phyloP scores from a whole-genome alignment of 2,797 vertebrate species.

The Lithobates pipiens region DNA sequence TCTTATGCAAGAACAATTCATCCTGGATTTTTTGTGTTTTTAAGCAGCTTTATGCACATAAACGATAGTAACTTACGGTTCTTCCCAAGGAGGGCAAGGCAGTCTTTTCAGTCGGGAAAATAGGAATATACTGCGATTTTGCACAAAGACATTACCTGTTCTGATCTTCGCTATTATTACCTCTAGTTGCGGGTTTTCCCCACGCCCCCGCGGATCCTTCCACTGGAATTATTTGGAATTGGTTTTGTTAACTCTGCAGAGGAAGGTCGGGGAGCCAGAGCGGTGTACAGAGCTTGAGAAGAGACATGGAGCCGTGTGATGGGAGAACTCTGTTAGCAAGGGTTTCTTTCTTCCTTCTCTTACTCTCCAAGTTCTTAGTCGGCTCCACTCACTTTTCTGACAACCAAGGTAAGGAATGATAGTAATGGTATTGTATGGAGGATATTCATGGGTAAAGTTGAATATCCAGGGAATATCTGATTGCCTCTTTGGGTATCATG shows the following conservation, averaged over 20 bases:
- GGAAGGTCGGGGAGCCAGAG: slow-evolving; percentile 24
- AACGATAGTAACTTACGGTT: background rate
- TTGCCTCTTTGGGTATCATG: too few species aligned
- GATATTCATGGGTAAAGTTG: too few species aligned
- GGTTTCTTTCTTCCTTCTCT: slow-evolving; percentile 25
- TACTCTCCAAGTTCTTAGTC: slow-evolving; percentile 27
- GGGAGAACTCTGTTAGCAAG: slow-evolving; percentile 33
- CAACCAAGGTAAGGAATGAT: slow-evolving; percentile 51
- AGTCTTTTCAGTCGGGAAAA: background rate
- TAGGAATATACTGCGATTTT: slow-evolving; percentile 11
- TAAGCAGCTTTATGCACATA: background rate
- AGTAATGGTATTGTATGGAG: background rate
- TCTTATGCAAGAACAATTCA: background rate
- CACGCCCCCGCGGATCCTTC: slow-evolving; percentile 33
- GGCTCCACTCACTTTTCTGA: slow-evolving; percentile 49
- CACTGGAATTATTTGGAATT: background rate
- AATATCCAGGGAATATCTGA: too few species aligned
- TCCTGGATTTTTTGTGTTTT: background rate
- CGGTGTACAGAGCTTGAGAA: slow-evolving; percentile 11
- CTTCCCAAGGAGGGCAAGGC: background rate
- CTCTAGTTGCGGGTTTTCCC: background rate
- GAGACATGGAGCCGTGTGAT: slow-evolving; percentile 51
- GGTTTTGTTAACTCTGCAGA: slow-evolving; percentile 4
- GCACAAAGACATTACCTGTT: background rate
- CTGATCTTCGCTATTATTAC: background rate